Evolutionary conservation across 37 sponge, comb jelly and placozoan genomes (phyloP).

Genomic region (Haliclona indistincta): DNA sequence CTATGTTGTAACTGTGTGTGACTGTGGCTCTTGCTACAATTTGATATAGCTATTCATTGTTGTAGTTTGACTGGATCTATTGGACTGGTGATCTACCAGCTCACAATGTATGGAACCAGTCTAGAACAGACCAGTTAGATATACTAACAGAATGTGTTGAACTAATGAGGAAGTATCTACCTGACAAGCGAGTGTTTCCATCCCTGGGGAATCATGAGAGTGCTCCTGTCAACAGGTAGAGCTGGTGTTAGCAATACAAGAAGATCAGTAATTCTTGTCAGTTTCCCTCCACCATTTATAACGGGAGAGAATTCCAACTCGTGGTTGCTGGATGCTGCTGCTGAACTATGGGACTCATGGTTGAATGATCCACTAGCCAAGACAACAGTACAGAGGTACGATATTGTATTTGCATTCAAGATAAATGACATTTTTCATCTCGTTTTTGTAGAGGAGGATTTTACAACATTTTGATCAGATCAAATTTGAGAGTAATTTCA

Average conservation of each 20-base stretch:
- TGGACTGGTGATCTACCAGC: constrained; percentile 98
- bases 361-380: constrained; percentile 41
- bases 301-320: constrained; percentile 73
- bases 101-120: constrained; percentile 97
- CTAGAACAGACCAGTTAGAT: constrained; percentile 71
- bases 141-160: constrained; percentile 45
- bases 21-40: background rate
- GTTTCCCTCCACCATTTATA: constrained; percentile 91
- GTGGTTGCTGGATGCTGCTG: constrained; percentile 79
- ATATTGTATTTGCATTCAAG: background rate
- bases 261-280: too few relatives aligned
- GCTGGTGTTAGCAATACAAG: too few relatives aligned
- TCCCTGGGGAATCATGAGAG: constrained; percentile 95
- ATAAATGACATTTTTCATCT: background rate
- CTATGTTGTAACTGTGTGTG: background rate
- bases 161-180: constrained; percentile 72
- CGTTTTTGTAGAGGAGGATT: constrained; percentile 65
- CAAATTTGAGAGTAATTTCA: constrained; percentile 77
- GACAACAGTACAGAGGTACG: constrained; percentile 49
- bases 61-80: constrained; percentile 86
- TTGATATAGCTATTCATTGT: background rate
- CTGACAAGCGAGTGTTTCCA: constrained; percentile 75
- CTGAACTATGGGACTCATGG: constrained; percentile 80
- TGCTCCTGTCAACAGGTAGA: constrained; percentile 86
- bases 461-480: constrained; percentile 64